phyloP scores from a whole-genome alignment of 2,888 invertebrate species.

The Heteromyza rotundicornis region DNA sequence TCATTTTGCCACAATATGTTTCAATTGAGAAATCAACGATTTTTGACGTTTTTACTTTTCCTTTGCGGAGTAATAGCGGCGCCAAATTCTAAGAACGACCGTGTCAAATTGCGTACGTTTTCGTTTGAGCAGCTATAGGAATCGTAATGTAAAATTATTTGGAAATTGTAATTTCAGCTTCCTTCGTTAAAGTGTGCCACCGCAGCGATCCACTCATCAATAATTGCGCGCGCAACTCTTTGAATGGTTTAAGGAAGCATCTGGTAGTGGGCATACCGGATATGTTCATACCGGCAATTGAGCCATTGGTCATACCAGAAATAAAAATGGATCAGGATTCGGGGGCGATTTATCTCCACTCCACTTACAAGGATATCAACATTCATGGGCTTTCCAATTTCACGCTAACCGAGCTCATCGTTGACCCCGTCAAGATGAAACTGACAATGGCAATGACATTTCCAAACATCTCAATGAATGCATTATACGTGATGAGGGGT shows the following conservation, averaged over 20 bases:
- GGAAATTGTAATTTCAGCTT: slow-evolving; percentile 65
- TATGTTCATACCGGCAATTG: slow-evolving; percentile 72
- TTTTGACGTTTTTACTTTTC: neutral
- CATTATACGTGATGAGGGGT: slow-evolving; percentile 72
- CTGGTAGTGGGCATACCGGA: slow-evolving; percentile 72
- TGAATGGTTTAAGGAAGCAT: slow-evolving; percentile 68
- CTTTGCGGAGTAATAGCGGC: slow-evolving; percentile 1
- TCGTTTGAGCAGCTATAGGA: too few species aligned
- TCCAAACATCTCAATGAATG: slow-evolving; percentile 70
- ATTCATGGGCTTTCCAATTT: slow-evolving; percentile 71
- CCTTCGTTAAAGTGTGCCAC: slow-evolving; percentile 71
- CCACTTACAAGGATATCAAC: slow-evolving; percentile 70
- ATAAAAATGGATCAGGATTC: slow-evolving; percentile 73
- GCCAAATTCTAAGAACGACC: slow-evolving; percentile 18
- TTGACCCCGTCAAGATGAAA: slow-evolving; percentile 63
- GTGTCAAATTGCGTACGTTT: slow-evolving; percentile 30
- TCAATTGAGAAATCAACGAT: neutral
- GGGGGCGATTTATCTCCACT: slow-evolving; percentile 73
- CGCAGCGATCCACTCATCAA: slow-evolving; percentile 68
- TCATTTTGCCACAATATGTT: neutral
- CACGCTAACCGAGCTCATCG: slow-evolving; percentile 67
- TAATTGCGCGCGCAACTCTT: slow-evolving; percentile 68
- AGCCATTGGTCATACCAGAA: slow-evolving; percentile 73
- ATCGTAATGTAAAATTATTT: too few species aligned
- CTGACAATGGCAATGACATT: slow-evolving; percentile 70